A percentile compares a stretch with the other conserved stretches of the same genome.
Conservation (phyloP, 2,797 vertebrate species). For the Halcyon chelicuti region DNA sequence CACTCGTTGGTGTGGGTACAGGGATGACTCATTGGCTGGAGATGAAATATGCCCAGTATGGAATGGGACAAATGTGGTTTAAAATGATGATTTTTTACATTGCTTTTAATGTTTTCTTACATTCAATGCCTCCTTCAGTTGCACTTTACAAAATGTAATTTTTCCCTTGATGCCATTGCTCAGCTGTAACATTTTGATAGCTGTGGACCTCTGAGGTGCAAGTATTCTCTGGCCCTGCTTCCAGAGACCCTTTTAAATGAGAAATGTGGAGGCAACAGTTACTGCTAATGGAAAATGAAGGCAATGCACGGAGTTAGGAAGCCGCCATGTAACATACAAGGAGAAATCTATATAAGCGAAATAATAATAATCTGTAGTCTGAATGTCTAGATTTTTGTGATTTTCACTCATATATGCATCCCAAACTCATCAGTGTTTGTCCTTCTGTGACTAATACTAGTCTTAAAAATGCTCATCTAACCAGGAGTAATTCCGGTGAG, state of each 20-base stretch:
- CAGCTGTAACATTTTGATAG: background rate
- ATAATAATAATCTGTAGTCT: background rate
- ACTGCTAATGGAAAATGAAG: background rate
- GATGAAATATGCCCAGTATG: background rate
- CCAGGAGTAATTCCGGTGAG: background rate
- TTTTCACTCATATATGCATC: background rate
- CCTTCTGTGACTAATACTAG: background rate
- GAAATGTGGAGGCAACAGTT: background rate
- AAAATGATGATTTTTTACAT: background rate
- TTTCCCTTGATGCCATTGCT: background rate
- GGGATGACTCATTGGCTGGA: background rate
- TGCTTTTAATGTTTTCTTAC: background rate
- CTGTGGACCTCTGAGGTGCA: background rate
- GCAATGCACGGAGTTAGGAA: background rate
- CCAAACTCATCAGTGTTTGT: background rate
- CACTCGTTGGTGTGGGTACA: background rate
- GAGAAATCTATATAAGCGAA: background rate
- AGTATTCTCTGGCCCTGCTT: background rate
- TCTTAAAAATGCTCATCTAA: background rate
- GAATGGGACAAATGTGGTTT: background rate
- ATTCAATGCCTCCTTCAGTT: background rate
- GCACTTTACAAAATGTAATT: background rate
- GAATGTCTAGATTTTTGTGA: background rate
- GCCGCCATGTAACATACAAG: background rate
- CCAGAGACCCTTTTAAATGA: background rate